Percentiles rank a stretch among this genome's conserved stretches.
Evolutionary conservation across 2,888 invertebrate genomes (phyloP).

Genomic region (Ctena decussata): DNA sequence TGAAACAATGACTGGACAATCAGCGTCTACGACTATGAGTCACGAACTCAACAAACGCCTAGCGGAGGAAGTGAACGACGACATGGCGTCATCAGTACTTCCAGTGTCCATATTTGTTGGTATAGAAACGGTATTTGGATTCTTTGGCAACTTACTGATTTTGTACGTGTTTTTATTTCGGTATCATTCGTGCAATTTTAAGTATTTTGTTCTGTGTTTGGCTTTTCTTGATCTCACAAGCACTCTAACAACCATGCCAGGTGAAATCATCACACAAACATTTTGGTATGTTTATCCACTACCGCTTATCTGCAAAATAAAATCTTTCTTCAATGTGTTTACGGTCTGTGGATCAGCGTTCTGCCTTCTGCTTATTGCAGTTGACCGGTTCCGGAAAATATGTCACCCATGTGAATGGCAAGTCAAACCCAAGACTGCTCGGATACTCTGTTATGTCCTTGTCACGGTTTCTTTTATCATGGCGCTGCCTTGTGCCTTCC

Average conservation of each 20-base stretch:
- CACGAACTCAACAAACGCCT: no score
- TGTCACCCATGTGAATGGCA: conserved; percentile 36
- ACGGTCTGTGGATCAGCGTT: conserved; percentile 37
- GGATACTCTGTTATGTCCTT: background rate
- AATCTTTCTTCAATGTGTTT: conserved; percentile 46
- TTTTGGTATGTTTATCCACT: conserved; percentile 29
- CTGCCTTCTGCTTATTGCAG: conserved; percentile 28
- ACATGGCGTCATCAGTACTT: conserved; percentile 1
- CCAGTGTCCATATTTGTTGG: conserved; percentile 24
- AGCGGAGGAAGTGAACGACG: no score
- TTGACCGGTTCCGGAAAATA: conserved; percentile 35
- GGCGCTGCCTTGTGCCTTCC: conserved; percentile 1
- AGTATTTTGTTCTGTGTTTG: conserved; percentile 36
- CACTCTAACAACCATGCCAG: conserved; percentile 31
- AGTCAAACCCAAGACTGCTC: conserved; percentile 25
- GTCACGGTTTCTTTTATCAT: conserved; percentile 13
- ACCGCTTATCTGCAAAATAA: conserved; percentile 26
- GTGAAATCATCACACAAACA: conserved; percentile 21
- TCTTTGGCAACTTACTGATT: conserved; percentile 28
- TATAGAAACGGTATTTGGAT: conserved; percentile 18
- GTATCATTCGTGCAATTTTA: conserved; percentile 33
- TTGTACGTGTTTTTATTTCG: conserved; percentile 19
- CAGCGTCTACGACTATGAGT: no score
- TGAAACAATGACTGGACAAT: no score
- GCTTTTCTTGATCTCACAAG: conserved; percentile 31